Evolutionary conservation across 2,797 vertebrate genomes (phyloP).

Genomic region (Protosalanx chinensis): DNA sequence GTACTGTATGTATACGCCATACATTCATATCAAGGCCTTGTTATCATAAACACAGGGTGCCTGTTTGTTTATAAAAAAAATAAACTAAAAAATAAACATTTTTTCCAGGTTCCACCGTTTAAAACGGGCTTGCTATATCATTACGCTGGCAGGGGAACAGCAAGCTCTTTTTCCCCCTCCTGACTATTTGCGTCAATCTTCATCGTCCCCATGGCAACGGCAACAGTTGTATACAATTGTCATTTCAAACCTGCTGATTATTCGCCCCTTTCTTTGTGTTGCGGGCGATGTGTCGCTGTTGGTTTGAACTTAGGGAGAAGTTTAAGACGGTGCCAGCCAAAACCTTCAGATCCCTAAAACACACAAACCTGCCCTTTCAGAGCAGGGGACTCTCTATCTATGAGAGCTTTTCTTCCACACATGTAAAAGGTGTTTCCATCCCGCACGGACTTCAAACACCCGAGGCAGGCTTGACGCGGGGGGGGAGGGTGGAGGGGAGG

Average conservation of each 20-base stretch:
- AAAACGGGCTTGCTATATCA: slow-evolving; percentile 25
- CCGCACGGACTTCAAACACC: slow-evolving; percentile 19
- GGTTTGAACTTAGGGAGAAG: neutral
- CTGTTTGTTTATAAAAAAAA: slow-evolving; percentile 24
- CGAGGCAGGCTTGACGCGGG: slow-evolving; percentile 40
- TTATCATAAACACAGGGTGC: slow-evolving; percentile 15
- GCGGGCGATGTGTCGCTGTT: neutral
- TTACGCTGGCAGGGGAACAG: slow-evolving; percentile 29
- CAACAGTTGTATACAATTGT: slow-evolving; percentile 24
- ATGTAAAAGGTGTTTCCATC: neutral
- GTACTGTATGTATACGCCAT: neutral
- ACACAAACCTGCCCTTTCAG: neutral
- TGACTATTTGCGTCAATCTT: slow-evolving; percentile 41
- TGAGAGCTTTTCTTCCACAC: neutral
- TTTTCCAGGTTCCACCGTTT: slow-evolving; percentile 10
- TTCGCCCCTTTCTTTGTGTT: neutral
- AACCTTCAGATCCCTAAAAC: neutral
- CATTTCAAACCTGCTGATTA: slow-evolving; percentile 22
- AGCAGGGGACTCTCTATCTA: neutral
- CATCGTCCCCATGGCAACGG: slow-evolving; percentile 31
- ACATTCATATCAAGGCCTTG: slow-evolving; percentile 18
- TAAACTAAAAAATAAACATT: too few relatives aligned
- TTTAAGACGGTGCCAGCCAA: neutral
- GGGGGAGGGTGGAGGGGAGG: too few relatives aligned
- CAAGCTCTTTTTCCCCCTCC: slow-evolving; percentile 16